phyloP scores from a whole-genome alignment of 2,113 vertebrate genomes.

The Cyanistes caeruleus region DNA sequence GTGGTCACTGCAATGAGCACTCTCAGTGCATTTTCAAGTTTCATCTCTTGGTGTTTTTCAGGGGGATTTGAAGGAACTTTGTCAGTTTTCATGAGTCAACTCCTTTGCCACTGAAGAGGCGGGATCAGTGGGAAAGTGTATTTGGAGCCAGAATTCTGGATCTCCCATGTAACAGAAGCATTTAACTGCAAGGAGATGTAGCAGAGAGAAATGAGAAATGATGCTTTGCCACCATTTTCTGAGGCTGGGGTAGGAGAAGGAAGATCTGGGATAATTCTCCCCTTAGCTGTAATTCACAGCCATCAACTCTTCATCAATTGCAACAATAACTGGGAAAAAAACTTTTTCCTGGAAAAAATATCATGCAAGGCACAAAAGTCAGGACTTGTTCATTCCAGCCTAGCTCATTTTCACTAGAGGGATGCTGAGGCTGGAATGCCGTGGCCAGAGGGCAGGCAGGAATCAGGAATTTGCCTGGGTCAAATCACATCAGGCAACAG shows the following conservation, averaged over 20 bases:
- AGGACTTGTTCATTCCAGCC: neutral
- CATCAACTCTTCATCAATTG: neutral
- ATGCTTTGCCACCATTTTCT: neutral
- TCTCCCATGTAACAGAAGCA: neutral
- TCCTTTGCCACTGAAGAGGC: neutral
- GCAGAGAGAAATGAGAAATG: neutral
- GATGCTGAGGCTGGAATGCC: neutral
- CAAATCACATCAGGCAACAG: neutral
- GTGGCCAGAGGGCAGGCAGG: neutral
- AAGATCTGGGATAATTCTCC: neutral
- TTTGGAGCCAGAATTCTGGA: neutral
- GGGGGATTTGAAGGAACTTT: neutral
- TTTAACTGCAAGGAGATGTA: neutral
- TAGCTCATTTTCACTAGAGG: neutral
- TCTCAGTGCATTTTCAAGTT: neutral
- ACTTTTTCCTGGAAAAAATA: neutral
- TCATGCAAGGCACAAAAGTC: neutral
- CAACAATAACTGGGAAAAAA: neutral
- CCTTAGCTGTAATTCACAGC: neutral
- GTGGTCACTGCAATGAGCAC: neutral
- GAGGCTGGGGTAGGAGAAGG: neutral
- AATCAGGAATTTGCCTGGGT: neutral
- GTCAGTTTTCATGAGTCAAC: neutral
- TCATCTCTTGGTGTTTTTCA: neutral
- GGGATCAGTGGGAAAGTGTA: neutral